Evolutionary conservation across 2,888 invertebrate species (phyloP).

Genomic region (Syrista parreyssii): DNA sequence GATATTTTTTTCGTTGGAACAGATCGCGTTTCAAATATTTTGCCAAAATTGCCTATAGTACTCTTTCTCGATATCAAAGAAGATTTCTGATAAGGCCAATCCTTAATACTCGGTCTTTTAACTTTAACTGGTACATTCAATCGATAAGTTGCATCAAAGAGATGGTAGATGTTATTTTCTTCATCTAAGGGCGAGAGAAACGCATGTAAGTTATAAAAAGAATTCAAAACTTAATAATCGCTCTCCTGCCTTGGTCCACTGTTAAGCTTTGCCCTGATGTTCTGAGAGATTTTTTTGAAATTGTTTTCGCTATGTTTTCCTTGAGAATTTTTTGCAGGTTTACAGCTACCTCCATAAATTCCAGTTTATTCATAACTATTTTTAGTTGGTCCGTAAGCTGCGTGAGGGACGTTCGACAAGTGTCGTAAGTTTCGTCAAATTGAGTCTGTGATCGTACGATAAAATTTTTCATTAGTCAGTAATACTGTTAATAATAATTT

Average conservation of each 20-base stretch:
- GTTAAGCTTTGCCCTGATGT: not conserved
- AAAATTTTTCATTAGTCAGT: not conserved
- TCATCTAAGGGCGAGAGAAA: not conserved
- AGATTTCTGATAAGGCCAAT: not conserved
- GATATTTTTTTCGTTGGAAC: not conserved
- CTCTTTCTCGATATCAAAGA: not conserved
- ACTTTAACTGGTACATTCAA: not conserved
- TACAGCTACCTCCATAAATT: slow-evolving; percentile 9
- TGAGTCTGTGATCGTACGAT: slow-evolving; percentile 13
- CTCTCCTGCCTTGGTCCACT: not conserved
- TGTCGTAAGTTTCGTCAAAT: slow-evolving; percentile 4
- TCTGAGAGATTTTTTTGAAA: not conserved
- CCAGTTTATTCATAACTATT: slow-evolving; percentile 19
- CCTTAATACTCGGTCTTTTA: not conserved
- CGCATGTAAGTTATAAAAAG: not conserved
- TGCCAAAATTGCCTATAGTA: not conserved
- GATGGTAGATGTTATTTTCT: not conserved
- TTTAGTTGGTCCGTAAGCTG: slow-evolving; percentile 13
- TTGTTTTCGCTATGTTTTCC: not conserved
- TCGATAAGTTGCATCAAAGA: not conserved
- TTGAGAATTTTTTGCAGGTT: slow-evolving; percentile 14
- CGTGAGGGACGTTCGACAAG: slow-evolving; percentile 19
- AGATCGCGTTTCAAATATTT: not conserved
- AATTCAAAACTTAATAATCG: not conserved
- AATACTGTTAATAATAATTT: not conserved